Percentiles rank a stretch among this genome's conserved stretches.
These are phyloP conservation scores for Pachyramphus minor DNA, from an alignment of 2,113 vertebrate species.

Conservation along the genomic window DNA sequence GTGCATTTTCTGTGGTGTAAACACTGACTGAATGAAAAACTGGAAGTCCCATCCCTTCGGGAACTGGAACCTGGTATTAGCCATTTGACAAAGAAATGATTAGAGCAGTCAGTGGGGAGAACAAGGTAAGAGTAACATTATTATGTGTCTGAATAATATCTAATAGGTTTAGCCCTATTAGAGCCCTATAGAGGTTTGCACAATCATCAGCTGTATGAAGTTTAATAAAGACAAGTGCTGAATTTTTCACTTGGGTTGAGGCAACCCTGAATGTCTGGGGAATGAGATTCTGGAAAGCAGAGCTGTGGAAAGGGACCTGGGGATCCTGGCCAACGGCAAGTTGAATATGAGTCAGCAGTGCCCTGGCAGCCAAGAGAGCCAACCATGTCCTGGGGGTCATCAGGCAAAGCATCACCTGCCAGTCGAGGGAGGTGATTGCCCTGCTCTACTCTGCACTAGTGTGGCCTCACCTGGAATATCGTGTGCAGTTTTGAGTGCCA, in stretches of 20 bases:
- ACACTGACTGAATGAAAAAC: background rate
- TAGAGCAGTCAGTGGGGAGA: background rate
- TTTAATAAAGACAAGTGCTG: background rate
- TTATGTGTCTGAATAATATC: background rate
- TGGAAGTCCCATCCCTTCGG: background rate
- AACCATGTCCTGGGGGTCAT: rapidly evolving
- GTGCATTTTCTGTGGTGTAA: background rate
- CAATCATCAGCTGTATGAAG: background rate
- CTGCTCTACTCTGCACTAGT: rapidly evolving
- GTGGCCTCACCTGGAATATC: rapidly evolving
- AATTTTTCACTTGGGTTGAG: background rate
- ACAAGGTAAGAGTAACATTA: background rate
- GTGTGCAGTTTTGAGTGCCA: background rate
- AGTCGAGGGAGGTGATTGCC: background rate
- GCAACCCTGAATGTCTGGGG: background rate
- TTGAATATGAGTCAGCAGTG: rapidly evolving
- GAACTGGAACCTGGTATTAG: background rate
- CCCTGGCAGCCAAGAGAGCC: background rate
- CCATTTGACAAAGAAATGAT: background rate
- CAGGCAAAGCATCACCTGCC: rapidly evolving
- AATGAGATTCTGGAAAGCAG: background rate
- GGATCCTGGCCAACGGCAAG: rapidly evolving
- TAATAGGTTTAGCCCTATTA: background rate
- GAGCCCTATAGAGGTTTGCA: background rate
- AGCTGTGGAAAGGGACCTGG: rapidly evolving